These are phyloP conservation scores for Pteruthius melanotis DNA, from an alignment of 2,113 vertebrate species.

Conservation along the genomic window DNA sequence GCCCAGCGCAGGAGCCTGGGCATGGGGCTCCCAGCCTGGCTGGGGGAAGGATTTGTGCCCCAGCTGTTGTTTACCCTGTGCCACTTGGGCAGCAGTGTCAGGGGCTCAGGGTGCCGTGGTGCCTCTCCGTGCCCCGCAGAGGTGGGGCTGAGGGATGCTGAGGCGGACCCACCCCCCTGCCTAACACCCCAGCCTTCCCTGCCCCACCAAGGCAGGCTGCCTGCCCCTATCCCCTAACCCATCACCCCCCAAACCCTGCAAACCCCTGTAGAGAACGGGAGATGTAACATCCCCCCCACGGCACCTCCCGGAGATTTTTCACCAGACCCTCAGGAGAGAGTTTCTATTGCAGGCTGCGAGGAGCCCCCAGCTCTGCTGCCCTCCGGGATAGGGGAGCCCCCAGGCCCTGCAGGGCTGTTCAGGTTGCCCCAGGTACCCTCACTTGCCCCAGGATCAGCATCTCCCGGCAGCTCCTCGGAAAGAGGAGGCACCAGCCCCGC, in stretches of 20 bases:
- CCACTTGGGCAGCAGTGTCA: neutral
- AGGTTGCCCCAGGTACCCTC: neutral
- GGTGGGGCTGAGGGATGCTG: neutral
- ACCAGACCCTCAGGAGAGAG: fast-evolving
- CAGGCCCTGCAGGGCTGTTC: neutral
- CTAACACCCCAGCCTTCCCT: neutral
- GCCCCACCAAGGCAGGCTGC: fast-evolving
- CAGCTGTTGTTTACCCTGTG: neutral
- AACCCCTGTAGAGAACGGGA: neutral
- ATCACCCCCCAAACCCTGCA: neutral
- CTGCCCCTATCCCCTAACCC: neutral
- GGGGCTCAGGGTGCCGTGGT: fast-evolving
- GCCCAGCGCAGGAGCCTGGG: neutral
- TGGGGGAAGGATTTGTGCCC: fast-evolving
- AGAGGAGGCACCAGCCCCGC: neutral
- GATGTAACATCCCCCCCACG: neutral
- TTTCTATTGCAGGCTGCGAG: neutral
- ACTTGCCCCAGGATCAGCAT: neutral
- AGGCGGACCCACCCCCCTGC: neutral
- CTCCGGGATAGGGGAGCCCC: fast-evolving
- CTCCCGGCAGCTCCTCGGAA: neutral
- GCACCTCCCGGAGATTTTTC: neutral
- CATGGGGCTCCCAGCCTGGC: neutral
- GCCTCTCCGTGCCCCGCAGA: neutral
- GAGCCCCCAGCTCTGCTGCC: neutral